Conservation (phyloP, 1,140 invertebrate genomes). For the Parapsyche elsis region DNA sequence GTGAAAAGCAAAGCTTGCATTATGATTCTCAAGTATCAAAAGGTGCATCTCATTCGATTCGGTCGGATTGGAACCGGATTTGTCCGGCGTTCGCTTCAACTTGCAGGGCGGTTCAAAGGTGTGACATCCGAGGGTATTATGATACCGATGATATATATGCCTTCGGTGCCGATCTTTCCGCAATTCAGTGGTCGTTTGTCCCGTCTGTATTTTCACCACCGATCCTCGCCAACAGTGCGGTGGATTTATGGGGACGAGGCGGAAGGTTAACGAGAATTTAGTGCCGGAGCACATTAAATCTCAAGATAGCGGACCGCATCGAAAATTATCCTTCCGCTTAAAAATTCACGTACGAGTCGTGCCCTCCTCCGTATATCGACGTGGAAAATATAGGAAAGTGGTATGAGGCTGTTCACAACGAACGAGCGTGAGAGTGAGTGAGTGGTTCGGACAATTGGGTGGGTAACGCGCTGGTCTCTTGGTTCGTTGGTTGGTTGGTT, state of each 20-base stretch:
- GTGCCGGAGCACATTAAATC: constrained; percentile 33
- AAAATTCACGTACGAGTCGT: no score
- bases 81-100: no score
- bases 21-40: no score
- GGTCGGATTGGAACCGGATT: no score
- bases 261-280: constrained; percentile 39
- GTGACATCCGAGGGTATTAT: not conserved
- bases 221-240: not conserved
- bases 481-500: not conserved
- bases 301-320: constrained; percentile 24
- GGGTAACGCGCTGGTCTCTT: not conserved
- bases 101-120: not conserved
- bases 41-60: no score
- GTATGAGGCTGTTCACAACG: not conserved
- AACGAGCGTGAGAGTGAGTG: constrained; percentile 24
- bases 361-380: not conserved
- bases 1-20: no score
- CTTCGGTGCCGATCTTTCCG: not conserved
- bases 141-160: not conserved
- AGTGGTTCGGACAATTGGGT: constrained; percentile 25
- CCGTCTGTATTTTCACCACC: not conserved
- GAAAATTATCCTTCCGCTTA: constrained; percentile 32
- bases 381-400: constrained; percentile 1
- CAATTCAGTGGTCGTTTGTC: constrained; percentile 6
- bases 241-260: constrained; percentile 10